phyloP scores from a whole-genome alignment of 1,140 invertebrate genomes.

The Nephila pilipes region DNA sequence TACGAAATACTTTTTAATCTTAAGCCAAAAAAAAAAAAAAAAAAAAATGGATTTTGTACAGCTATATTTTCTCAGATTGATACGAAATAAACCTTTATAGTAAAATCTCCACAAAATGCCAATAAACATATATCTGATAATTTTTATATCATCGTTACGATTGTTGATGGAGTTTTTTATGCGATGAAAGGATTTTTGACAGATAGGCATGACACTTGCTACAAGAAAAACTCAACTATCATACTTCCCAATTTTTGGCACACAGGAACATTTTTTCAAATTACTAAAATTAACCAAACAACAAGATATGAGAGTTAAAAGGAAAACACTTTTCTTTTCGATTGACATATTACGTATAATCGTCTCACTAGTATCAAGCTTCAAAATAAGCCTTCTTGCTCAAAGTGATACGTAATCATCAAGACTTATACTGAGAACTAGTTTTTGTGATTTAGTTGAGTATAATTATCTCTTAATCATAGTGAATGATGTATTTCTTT shows the following conservation, averaged over 20 bases:
- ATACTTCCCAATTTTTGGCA: neutral
- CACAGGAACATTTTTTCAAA: slow-evolving; percentile 28
- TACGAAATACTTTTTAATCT: no score
- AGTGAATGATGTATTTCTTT: neutral
- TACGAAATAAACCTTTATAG: no score
- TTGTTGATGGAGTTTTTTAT: neutral
- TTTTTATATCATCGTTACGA: slow-evolving; percentile 6
- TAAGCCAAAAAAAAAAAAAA: no score
- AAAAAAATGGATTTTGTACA: no score
- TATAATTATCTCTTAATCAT: neutral
- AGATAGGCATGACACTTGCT: neutral
- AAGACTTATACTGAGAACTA: neutral
- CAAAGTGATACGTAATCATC: neutral
- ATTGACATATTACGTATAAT: neutral
- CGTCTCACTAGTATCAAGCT: neutral
- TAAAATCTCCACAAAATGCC: no score
- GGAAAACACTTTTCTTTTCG: neutral
- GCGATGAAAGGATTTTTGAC: neutral
- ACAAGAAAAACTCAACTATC: neutral
- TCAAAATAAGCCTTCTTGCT: neutral
- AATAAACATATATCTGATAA: neutral
- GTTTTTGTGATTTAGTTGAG: neutral
- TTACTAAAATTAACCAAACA: slow-evolving; percentile 55
- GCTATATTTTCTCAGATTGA: no score
- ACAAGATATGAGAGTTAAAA: neutral